Base-by-base conservation (phyloP, 2,113 vertebrate genomes). In the Leucoraja erinaceus region DNA sequence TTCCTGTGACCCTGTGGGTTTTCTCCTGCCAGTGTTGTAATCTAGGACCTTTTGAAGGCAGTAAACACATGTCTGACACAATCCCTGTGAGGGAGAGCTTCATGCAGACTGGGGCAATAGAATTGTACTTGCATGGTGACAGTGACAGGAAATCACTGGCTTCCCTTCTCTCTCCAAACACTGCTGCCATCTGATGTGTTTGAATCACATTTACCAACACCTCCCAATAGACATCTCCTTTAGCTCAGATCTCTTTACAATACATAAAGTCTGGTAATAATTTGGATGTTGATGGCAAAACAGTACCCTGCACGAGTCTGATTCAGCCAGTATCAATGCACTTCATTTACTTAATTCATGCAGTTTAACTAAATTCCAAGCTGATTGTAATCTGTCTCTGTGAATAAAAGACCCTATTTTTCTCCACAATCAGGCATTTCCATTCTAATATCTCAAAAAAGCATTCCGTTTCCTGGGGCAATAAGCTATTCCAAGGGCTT, bases 331-430 rank as follows among this genome's bases (percentile, higher is more conserved):
- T 1, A 0, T 61, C 47, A 47, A 56, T 63, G 54, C 83, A 14
- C 16, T 63, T 63, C 10, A 31, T 63, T 61, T n/a, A n/a, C 14
- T 31, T 63, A 18, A 81, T 9, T 38, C 78, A 81, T 54, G 38
- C 33, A 88, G n/a, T 56, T 88, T 31, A 25, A 31, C 25, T 63
- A n/a, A 88, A 88, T 88, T 88, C 56, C 59, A 88, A 31, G 84
- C 28, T 88, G 84, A 63, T 28, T 88, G 59, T 47, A 88, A 63
- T 59, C 84, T 61, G 25, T 31, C 59, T 25, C 38, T 16, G 18
- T 47, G 78, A 81, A 81, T 54, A 81, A 83, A 56, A 18, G 18
- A 3, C 54, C 14, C 79, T 83, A 47, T 83, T 20, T 56, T 56
- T 83, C 79, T 2, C 79, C 18, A 20, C 38, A 56, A 6, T 54